Conservation (phyloP, 2,797 vertebrate genomes). For the Remorina albescens region DNA sequence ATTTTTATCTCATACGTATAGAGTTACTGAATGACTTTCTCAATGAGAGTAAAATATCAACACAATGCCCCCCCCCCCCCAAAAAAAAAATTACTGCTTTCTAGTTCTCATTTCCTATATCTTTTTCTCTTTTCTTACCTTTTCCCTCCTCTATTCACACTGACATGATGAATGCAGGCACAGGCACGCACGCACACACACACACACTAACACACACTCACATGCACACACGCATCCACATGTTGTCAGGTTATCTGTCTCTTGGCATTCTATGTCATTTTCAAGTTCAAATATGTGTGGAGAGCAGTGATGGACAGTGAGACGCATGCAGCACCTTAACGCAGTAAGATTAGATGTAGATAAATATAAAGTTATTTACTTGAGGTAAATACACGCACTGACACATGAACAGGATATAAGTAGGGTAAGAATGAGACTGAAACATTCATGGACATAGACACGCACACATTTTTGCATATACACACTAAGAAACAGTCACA, state of each 20-base stretch:
- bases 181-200: slow-evolving; percentile 14
- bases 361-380: background rate
- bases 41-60: background rate
- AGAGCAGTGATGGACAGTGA: slow-evolving; percentile 16
- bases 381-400: slow-evolving; percentile 3
- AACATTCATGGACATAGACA: slow-evolving; percentile 19
- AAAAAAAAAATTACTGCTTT: background rate
- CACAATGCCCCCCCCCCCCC: too few species aligned
- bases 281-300: slow-evolving; percentile 43
- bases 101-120: background rate
- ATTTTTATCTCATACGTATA: slow-evolving; percentile 15
- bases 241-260: slow-evolving; percentile 48
- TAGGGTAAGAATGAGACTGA: slow-evolving; percentile 13
- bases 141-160: slow-evolving; percentile 17
- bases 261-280: slow-evolving; percentile 54
- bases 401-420: background rate
- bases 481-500: slow-evolving; percentile 29
- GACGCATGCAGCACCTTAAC: slow-evolving; percentile 12
- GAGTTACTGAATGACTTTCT: background rate
- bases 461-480: slow-evolving; percentile 29
- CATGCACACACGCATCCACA: slow-evolving; percentile 18
- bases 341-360: background rate
- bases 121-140: too few species aligned
- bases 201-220: slow-evolving; percentile 8
- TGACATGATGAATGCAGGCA: slow-evolving; percentile 39